Conservation (phyloP, 2,113 vertebrate species). For the Periophthalmus modestus region DNA sequence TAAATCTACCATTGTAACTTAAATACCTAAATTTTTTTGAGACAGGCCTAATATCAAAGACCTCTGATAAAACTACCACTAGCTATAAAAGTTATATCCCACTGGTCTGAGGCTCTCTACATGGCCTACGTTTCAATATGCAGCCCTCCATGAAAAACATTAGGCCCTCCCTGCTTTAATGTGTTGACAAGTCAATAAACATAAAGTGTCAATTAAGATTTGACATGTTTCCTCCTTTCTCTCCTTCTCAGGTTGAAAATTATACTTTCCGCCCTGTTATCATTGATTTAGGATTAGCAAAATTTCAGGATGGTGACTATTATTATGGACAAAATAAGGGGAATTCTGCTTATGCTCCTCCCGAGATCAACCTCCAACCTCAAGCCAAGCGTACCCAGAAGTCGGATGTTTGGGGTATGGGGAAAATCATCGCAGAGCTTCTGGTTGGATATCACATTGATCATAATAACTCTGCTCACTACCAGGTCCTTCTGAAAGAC, state of each 20-base stretch:
- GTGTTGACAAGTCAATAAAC: no score
- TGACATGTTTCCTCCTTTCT: neutral
- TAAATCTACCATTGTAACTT: no score
- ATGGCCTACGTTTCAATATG: no score
- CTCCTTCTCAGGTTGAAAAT: slow-evolving; percentile 70
- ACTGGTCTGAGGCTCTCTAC: no score
- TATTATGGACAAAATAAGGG: slow-evolving; percentile 71
- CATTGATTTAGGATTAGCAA: slow-evolving; percentile 77
- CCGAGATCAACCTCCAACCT: slow-evolving; percentile 61
- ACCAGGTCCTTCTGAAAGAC: slow-evolving; percentile 57
- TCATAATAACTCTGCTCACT: slow-evolving; percentile 57
- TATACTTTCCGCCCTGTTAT: slow-evolving; percentile 72
- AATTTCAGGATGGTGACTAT: slow-evolving; percentile 65
- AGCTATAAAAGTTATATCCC: no score
- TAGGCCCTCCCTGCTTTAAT: no score
- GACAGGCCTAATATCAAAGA: no score
- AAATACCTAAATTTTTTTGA: no score
- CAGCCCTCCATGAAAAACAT: no score
- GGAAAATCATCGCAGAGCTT: slow-evolving; percentile 75
- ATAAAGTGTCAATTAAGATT: neutral
- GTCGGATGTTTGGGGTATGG: slow-evolving; percentile 79
- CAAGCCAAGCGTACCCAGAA: slow-evolving; percentile 55
- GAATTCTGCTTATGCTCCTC: slow-evolving; percentile 75
- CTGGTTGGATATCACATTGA: slow-evolving; percentile 63
- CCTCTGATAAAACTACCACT: no score